These are phyloP conservation scores for Philhelius pedissequus DNA, from an alignment of 2,888 invertebrate species.

Conservation along the genomic window DNA sequence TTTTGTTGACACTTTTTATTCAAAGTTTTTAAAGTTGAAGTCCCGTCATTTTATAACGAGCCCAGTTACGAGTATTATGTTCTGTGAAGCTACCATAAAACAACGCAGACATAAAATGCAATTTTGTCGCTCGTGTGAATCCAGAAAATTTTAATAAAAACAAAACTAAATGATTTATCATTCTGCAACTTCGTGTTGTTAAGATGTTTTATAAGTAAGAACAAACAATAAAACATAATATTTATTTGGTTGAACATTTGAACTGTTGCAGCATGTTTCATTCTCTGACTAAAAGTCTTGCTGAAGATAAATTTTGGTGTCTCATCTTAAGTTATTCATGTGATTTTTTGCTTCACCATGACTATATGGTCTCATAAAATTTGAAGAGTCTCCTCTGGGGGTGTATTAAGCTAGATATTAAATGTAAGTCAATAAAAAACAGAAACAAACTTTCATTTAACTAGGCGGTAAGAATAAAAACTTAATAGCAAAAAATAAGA, in stretches of 20 bases:
- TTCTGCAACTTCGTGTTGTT: neutral
- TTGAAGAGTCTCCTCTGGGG: neutral
- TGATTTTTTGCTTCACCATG: neutral
- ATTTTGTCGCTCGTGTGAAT: too few relatives aligned
- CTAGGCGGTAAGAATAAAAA: neutral
- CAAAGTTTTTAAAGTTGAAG: too few relatives aligned
- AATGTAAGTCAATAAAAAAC: neutral
- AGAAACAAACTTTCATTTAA: neutral
- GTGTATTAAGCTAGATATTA: neutral
- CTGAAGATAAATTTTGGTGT: neutral
- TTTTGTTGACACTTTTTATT: too few relatives aligned
- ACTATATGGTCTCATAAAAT: conserved; percentile 1
- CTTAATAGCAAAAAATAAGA: neutral
- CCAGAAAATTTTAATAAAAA: too few relatives aligned
- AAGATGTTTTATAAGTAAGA: neutral
- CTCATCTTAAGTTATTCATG: neutral
- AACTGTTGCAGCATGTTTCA: neutral
- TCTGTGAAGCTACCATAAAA: too few relatives aligned
- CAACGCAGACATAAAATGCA: too few relatives aligned
- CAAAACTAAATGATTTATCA: neutral
- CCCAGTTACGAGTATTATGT: too few relatives aligned
- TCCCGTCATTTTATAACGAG: too few relatives aligned
- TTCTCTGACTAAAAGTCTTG: neutral
- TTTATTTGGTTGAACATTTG: neutral
- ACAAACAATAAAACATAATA: neutral